Evolutionary conservation across 2,113 vertebrate genomes (phyloP), one percentile per base, ranked within the genome.

Genomic region (Phalacrocorax carbo): DNA sequence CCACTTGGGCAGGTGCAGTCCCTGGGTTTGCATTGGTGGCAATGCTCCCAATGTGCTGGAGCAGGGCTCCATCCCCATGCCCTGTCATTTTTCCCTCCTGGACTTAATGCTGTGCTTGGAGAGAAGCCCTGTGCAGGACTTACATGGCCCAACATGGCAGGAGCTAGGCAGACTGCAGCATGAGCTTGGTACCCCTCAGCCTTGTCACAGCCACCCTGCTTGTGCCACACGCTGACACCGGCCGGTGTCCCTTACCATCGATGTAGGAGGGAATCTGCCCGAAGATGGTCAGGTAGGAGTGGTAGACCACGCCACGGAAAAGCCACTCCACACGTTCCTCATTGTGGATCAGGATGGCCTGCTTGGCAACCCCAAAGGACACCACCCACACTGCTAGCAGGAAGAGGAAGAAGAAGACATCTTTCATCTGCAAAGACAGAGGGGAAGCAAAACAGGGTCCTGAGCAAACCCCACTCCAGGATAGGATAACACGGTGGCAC

Each of bases 361-460:
- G 99, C 95, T 98, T 99, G 96, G 99, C 99, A 61, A 99, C 99
- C 5, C 99, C 99, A 2, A 99, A 99, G 38, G 99, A 99, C 92
- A 99, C 98, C 23, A 99, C 99, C 99, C 99, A 99, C 96, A 99
- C 99, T 16, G 99, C 99, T 96, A 99, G 94, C 87, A 99, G 97
- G 97, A 99, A 99, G 98, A 99, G 98, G 97, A 99, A 99, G 98
- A 99, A 99, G 98, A 99, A 99, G 98, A 99, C 96, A 17, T 99
- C 99, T 98, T 98, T 99, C 98, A 99, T 99, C 99, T 99, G 98
- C 76, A 85, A 93, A 96, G 54, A 94, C 36, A 60, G 77, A 88
- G 68, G 55, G 30, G 69, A 78, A 40, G 62, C 8, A 65, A 13
- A n/a, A 76, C 13, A 32, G 22, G 57, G 52, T 87, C 27, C 34